Percentiles rank a stretch among this genome's conserved stretches.
Conservation (phyloP, 2,888 invertebrate species). For the Apodemia mormo region DNA sequence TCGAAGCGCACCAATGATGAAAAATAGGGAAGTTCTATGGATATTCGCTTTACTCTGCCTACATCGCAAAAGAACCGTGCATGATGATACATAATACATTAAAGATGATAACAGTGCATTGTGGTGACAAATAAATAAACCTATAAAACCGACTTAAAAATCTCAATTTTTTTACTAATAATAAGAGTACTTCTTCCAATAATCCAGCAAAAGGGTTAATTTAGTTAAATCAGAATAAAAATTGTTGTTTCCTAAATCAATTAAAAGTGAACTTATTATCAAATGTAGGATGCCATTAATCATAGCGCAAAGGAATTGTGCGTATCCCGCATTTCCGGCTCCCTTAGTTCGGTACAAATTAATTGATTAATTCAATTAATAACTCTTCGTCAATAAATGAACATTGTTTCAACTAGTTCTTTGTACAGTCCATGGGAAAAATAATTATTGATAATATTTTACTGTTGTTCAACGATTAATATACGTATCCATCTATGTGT, state of each 20-base stretch:
- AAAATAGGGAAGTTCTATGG: too few species aligned
- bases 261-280: conserved; percentile 50
- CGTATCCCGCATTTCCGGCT: conserved; percentile 46
- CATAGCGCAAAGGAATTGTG: conserved; percentile 51
- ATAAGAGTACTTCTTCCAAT: not conserved
- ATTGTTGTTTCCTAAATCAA: conserved; percentile 24
- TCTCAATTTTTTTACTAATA: too few species aligned
- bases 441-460: too few species aligned
- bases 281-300: conserved; percentile 58
- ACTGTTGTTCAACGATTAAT: not conserved
- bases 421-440: not conserved
- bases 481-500: too few species aligned
- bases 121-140: not conserved
- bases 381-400: conserved; percentile 25
- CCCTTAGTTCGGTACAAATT: conserved; percentile 6
- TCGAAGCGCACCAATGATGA: too few species aligned
- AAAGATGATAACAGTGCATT: not conserved
- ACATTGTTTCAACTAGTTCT: not conserved
- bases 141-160: not conserved
- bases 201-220: not conserved
- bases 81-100: too few species aligned
- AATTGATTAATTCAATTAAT: conserved; percentile 28
- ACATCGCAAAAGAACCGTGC: too few species aligned
- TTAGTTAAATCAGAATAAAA: not conserved
- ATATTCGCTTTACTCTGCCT: too few species aligned